Base-by-base conservation (phyloP, 1,140 invertebrate genomes). In the Trichonephila clavata region DNA sequence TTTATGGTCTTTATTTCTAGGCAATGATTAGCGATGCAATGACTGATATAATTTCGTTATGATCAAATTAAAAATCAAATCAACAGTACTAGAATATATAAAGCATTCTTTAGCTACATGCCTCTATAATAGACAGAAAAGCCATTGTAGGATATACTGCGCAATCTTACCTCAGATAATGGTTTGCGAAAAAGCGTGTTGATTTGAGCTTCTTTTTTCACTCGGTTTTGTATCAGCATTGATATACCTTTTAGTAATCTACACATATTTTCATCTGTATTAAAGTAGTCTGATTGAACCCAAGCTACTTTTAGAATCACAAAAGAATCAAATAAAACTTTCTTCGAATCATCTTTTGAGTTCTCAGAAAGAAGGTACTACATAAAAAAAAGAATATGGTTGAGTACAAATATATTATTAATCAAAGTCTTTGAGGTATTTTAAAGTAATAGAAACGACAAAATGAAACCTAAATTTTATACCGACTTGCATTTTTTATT, bases 181-280 rank as follows among this genome's bases (percentile, higher is more conserved):
- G 90, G 60, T 39, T 92, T 92, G 10, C 71, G 81, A 21, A 92
- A 92, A 13, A 92, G 81, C 2, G n/a, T 18, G 20, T 92, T 60
- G 18, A 84, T 50, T 27, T 32, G 13, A 27, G 77, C 60, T 21
- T 63, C 27, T 18, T 24, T n/a, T 57, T 65, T 84, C 10, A 92
- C 90, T n/a, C 57, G 63, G 63, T 92, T 39, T 57, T 84, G 39
- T 16, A 92, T 18, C 18, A 92, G 43, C 21, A 57, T 50, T 7
- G 90, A 21, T 20, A 92, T 57, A n/a, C 90, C 80, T 27, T 65
- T 61, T 13, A 92, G 16, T 7, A 92, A 21, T 16, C 90, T 61
- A 20, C 59, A 59, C 59, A 84, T 24, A 27, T 92, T 92, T 8
- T 13, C 10, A 10, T n/a, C 21, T 6, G 57, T 20, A 0, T 24